Conservation (phyloP, 2,888 invertebrate genomes). For the Pseudococcus jackbeardsleyi region DNA sequence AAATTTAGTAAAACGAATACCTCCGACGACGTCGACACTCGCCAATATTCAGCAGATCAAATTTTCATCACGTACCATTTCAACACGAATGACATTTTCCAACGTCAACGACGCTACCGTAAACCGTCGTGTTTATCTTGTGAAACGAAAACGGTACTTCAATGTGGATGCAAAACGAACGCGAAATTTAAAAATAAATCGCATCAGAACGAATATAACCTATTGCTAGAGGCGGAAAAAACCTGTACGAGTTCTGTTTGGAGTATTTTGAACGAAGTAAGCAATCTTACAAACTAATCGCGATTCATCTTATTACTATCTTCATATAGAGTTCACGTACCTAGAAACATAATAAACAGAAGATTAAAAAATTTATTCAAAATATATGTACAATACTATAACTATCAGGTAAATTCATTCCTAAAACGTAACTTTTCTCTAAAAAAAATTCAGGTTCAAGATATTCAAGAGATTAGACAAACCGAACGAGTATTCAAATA, state of each 20-base stretch:
- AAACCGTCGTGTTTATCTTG: constrained; percentile 25
- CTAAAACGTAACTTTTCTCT: background rate
- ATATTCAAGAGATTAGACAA: constrained; percentile 6
- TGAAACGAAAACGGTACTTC: constrained; percentile 14
- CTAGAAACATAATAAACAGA: background rate
- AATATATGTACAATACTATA: background rate
- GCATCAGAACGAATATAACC: background rate
- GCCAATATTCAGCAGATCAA: constrained; percentile 12
- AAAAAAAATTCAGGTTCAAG: background rate
- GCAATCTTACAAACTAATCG: background rate
- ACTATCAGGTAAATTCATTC: background rate
- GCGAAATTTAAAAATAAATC: constrained; percentile 7
- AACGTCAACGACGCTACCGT: constrained; percentile 7
- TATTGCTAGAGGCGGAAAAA: constrained; percentile 21
- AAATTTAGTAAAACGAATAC: constrained; percentile 43
- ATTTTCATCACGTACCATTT: constrained; percentile 44
- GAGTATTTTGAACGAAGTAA: constrained; percentile 26
- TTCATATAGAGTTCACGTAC: background rate
- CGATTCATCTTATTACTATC: constrained; percentile 4
- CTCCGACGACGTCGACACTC: background rate
- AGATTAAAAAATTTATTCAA: background rate
- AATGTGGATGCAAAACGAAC: background rate
- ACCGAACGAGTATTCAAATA: too few relatives aligned
- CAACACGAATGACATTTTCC: constrained; percentile 41
- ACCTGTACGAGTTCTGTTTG: constrained; percentile 2